Evolutionary conservation across 2,888 invertebrate species (phyloP), one percentile per base, ranked within the genome.

Genomic region (Drosophila nr. perissopoda): DNA sequence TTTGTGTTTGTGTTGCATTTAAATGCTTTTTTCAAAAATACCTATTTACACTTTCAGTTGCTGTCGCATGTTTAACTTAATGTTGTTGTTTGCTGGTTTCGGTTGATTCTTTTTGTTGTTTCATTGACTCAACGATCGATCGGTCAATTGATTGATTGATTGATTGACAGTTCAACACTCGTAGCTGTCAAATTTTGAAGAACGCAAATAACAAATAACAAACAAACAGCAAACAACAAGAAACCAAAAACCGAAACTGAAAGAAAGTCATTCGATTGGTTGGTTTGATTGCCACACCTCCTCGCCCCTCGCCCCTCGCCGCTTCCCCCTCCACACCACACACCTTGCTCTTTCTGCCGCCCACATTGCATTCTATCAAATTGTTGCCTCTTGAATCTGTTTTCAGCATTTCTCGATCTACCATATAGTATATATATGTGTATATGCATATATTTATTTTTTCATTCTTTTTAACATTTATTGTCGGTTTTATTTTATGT

Each of bases 161-260:
- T 73, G 73, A 92, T 91, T 92, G 92, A 92, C 92, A 91, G 91
- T 73, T 89, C 87, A 89, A 91, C 92, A 92, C 92, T 92, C 83
- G 82, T 75, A 85, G 81, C 92, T 92, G 92, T 92, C 92, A 91
- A 83, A 90, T 80, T 80, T 54, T 83, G 27, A 63, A 54, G 48
- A 45, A 49, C 27, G 52, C 59, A 58, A 69, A 73, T n/a, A 60
- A 38, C 52, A 45, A 42, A 42, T 21, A 42, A 42, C 21, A 42
- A 21, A 21, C 45, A 25, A 25, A 25, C 25, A 25, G 45, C 25
- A 45, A 45, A 16, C 29, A 38, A 34, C 6, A 66, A 45, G 45
- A 27, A 51, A 54, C 13, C 8, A 33, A 40, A 63, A 38, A 25
- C 21, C 27, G 31, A 7, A 61, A 33, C 10, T 29, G 34, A 48